Evolutionary conservation across 2,888 invertebrate genomes (phyloP).

Genomic region (Urechis unicinctus): DNA sequence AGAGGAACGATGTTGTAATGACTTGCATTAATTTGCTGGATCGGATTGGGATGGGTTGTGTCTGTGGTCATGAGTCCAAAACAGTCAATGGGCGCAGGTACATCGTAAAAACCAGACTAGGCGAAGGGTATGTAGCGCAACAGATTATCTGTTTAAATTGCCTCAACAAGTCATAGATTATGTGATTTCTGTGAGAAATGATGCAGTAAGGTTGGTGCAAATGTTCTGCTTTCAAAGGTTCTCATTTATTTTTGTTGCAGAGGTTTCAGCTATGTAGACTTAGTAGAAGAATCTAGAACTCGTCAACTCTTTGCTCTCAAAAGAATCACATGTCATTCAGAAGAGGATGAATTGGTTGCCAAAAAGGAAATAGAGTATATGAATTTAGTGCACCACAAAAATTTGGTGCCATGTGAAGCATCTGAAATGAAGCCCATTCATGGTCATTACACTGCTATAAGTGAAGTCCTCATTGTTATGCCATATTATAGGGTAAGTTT

Average conservation of each 20-base stretch:
- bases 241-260: slow-evolving; percentile 51
- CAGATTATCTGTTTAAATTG: no score
- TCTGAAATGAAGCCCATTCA: slow-evolving; percentile 55
- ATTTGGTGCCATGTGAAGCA: slow-evolving; percentile 68
- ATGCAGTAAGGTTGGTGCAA: neutral
- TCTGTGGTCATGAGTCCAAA: slow-evolving; percentile 68
- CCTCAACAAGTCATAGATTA: no score
- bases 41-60: slow-evolving; percentile 55
- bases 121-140: slow-evolving; percentile 62
- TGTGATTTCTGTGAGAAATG: no score
- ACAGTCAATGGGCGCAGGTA: slow-evolving; percentile 67
- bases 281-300: slow-evolving; percentile 64
- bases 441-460: slow-evolving; percentile 48
- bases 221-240: neutral
- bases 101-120: slow-evolving; percentile 63
- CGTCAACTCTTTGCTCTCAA: slow-evolving; percentile 70
- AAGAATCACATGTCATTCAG: slow-evolving; percentile 72
- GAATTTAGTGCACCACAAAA: slow-evolving; percentile 64
- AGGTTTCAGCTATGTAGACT: slow-evolving; percentile 73
- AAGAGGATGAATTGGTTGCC: slow-evolving; percentile 66
- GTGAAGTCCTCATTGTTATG: slow-evolving; percentile 67
- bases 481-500: slow-evolving; percentile 64
- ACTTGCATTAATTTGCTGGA: neutral
- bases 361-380: slow-evolving; percentile 70
- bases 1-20: no score